Evolutionary conservation across 2,797 vertebrate genomes (phyloP).

Genomic region (Malurus splendens): DNA sequence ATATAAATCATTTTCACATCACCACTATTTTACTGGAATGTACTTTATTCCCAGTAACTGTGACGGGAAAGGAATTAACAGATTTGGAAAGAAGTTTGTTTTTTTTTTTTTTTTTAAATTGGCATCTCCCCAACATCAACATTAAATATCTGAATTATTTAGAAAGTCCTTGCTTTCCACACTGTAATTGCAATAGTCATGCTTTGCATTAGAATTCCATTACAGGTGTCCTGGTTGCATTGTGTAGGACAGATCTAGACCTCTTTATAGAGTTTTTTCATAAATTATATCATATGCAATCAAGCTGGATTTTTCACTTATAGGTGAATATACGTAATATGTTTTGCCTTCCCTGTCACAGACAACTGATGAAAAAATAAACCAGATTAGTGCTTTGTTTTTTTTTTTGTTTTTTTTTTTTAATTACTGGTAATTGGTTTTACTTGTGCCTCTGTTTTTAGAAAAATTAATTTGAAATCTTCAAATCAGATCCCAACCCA

Average conservation of each 20-base stretch:
- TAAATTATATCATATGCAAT: background rate
- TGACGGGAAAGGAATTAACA: background rate
- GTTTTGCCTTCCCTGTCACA: background rate
- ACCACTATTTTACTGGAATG: background rate
- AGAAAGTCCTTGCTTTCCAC: background rate
- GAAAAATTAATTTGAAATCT: background rate
- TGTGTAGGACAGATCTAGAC: background rate
- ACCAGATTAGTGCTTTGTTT: background rate
- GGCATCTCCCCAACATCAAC: background rate
- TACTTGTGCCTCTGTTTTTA: background rate
- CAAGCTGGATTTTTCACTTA: background rate
- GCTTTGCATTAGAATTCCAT: background rate
- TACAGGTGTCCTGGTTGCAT: background rate
- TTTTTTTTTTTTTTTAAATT: background rate
- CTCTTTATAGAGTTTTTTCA: background rate
- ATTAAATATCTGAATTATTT: background rate
- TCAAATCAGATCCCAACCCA: background rate
- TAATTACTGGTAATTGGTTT: background rate
- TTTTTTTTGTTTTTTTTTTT: background rate
- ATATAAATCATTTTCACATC: background rate
- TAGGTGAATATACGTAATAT: background rate
- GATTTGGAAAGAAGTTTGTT: background rate
- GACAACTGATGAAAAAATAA: background rate
- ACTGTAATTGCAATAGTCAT: background rate
- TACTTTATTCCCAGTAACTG: background rate